Percentiles rank a stretch among this genome's conserved stretches.
These are phyloP conservation scores for Oryzias woworae DNA, from an alignment of 2,113 vertebrate genomes.

Conservation along the genomic window DNA sequence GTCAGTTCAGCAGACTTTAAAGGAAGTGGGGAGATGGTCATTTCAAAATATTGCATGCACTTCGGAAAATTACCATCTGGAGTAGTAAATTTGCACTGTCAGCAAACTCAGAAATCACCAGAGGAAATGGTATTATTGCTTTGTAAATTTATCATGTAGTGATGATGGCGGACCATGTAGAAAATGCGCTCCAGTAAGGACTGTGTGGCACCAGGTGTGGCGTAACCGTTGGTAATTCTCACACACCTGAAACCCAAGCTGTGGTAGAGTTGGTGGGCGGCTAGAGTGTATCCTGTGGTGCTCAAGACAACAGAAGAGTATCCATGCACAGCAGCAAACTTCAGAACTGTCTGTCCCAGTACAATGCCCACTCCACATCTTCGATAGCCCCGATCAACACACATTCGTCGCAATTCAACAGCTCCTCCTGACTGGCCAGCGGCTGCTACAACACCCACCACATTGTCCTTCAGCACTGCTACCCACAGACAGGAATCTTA, in stretches of 20 bases:
- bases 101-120: neutral
- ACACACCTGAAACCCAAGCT: slow-evolving; percentile 85
- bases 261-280: slow-evolving; percentile 84
- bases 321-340: slow-evolving; percentile 81
- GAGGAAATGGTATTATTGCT: neutral
- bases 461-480: slow-evolving; percentile 78
- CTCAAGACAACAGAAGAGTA: slow-evolving; percentile 82
- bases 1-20: too few species aligned
- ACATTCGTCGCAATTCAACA: slow-evolving; percentile 83
- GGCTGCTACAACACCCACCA: slow-evolving; percentile 84
- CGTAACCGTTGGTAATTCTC: slow-evolving; percentile 77
- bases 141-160: slow-evolving; percentile 77
- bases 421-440: slow-evolving; percentile 73
- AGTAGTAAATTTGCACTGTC: neutral
- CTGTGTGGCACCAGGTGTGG: slow-evolving; percentile 75
- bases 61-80: too few species aligned
- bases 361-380: slow-evolving; percentile 81
- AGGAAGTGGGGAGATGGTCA: too few species aligned
- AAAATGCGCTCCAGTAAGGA: slow-evolving; percentile 83
- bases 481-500: slow-evolving; percentile 88
- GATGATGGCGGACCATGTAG: slow-evolving; percentile 86
- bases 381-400: slow-evolving; percentile 79
- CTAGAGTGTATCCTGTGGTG: slow-evolving; percentile 82
- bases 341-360: slow-evolving; percentile 83
- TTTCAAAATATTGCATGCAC: too few species aligned